A percentile compares a stretch with the other conserved stretches of the same genome.
These are phyloP conservation scores for Archivesica marissinica DNA, from an alignment of 1,140 invertebrate genomes.

Conservation along the genomic window DNA sequence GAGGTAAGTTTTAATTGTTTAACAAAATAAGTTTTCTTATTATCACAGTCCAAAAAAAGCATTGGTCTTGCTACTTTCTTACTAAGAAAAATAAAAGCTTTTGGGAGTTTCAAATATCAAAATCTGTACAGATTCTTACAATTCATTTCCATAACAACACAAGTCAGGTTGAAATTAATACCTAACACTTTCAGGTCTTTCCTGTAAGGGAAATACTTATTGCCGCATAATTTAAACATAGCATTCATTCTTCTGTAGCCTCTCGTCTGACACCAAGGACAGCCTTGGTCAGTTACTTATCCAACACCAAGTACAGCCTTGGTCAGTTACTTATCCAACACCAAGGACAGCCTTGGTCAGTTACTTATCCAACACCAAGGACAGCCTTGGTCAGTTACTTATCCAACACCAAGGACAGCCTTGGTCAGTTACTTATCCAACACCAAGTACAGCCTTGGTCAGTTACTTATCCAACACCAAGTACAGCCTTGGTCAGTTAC, in stretches of 20 bases:
- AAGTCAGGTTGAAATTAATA: background rate
- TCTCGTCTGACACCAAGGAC: background rate
- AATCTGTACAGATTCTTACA: background rate
- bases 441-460: no score
- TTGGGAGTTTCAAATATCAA: background rate
- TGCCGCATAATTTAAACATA: background rate
- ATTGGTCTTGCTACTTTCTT: slow-evolving; percentile 23
- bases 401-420: no score
- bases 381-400: no score
- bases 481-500: no score
- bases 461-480: no score
- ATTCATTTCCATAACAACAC: slow-evolving; percentile 3
- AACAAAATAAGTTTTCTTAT: slow-evolving; percentile 3
- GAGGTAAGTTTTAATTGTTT: slow-evolving; percentile 4
- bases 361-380: no score
- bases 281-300: no score
- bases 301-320: no score
- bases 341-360: no score
- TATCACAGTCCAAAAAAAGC: slow-evolving; percentile 12
- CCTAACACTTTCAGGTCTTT: no score
- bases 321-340: no score
- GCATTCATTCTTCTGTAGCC: background rate
- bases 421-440: no score
- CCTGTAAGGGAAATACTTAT: background rate
- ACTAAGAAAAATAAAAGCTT: background rate